These are phyloP conservation scores for Cirrhinus mrigala DNA, from an alignment of 2,797 vertebrate species.

Conservation along the genomic window DNA sequence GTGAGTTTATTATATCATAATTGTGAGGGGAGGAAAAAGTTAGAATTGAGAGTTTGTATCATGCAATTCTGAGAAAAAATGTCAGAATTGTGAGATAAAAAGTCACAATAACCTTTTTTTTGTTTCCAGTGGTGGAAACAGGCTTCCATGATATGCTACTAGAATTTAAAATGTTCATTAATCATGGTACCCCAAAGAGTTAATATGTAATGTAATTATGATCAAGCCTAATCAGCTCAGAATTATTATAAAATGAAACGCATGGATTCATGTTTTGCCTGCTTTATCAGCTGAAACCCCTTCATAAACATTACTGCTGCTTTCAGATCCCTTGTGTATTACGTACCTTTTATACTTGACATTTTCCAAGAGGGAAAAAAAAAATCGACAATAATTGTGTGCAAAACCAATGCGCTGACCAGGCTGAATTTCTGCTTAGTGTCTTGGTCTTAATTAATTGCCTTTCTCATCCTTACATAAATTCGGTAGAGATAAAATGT, in stretches of 20 bases:
- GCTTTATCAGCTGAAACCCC: background rate
- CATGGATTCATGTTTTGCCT: background rate
- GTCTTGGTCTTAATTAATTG: constrained; percentile 51
- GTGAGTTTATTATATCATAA: no score
- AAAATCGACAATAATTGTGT: constrained; percentile 17
- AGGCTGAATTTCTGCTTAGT: constrained; percentile 35
- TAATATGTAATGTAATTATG: background rate
- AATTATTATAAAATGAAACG: background rate
- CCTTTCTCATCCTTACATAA: constrained; percentile 45
- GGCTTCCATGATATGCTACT: background rate
- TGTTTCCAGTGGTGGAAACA: no score
- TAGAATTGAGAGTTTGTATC: no score
- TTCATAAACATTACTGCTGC: background rate
- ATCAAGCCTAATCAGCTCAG: background rate
- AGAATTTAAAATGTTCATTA: background rate
- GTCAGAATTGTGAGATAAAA: no score
- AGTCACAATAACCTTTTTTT: no score
- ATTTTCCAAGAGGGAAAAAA: constrained; percentile 39
- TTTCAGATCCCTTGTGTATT: constrained; percentile 23
- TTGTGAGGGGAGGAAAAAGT: no score
- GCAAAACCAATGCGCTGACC: constrained; percentile 31
- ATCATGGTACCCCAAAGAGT: background rate
- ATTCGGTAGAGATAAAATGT: constrained; percentile 42
- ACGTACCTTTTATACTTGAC: constrained; percentile 25
- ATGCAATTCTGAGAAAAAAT: no score